Evolutionary conservation across 2,888 invertebrate genomes (phyloP).

Genomic region (Sipha maydis): DNA sequence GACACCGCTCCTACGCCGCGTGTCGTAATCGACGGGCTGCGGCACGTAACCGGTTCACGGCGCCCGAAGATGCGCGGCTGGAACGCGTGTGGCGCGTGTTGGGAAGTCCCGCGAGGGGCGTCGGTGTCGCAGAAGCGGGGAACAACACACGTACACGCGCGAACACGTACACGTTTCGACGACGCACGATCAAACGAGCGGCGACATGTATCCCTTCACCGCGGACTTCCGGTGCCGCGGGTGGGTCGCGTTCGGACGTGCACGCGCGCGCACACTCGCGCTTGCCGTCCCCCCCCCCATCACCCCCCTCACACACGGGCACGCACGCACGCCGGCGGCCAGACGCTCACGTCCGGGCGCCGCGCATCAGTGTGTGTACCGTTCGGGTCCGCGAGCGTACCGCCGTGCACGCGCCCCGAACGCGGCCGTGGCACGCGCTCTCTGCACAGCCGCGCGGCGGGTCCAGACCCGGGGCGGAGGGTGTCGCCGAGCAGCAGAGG

Average conservation of each 20-base stretch:
- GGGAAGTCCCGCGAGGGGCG: not conserved
- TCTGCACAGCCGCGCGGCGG: not conserved
- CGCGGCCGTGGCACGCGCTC: not conserved
- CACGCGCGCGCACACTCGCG: not conserved
- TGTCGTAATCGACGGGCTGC: too few species aligned
- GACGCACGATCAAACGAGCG: not conserved
- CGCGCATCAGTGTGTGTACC: not conserved
- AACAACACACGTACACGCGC: too few species aligned
- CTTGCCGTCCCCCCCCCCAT: too few species aligned
- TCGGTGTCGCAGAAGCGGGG: not conserved
- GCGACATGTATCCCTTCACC: not conserved
- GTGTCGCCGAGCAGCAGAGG: not conserved
- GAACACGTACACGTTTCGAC: too few species aligned
- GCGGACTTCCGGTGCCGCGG: not conserved
- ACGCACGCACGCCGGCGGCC: not conserved
- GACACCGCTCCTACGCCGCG: too few species aligned
- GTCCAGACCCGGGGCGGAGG: slow-evolving; percentile 2
- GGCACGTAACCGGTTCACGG: too few species aligned
- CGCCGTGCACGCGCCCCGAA: not conserved
- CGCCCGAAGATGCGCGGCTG: too few species aligned
- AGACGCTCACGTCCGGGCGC: not conserved
- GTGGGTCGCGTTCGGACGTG: not conserved
- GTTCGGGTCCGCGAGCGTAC: not conserved
- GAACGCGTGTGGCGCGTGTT: too few species aligned
- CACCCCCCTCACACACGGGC: not conserved